Conservation (phyloP, 2,113 vertebrate species). For the Dasyprocta punctata region DNA sequence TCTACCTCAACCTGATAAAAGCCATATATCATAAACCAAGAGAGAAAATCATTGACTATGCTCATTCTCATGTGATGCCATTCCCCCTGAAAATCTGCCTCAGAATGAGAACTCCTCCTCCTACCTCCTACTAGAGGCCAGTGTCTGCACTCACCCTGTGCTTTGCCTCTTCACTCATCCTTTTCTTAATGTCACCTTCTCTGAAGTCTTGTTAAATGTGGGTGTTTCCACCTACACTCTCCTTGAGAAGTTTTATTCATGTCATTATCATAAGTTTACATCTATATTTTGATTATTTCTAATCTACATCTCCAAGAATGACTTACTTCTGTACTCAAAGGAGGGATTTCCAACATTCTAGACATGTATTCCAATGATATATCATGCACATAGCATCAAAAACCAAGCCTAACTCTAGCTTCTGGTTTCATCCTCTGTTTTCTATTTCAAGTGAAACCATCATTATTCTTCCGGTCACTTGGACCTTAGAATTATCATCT, state of each 20-base stretch:
- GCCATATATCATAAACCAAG: no score
- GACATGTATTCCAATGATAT: not conserved
- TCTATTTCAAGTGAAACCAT: not conserved
- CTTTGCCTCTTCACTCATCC: not conserved
- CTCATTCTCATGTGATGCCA: not conserved
- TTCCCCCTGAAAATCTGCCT: not conserved
- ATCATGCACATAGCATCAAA: not conserved
- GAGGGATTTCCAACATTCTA: not conserved
- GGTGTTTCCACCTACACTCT: not conserved
- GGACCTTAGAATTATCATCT: not conserved
- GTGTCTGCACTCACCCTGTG: not conserved
- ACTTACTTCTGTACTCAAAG: not conserved
- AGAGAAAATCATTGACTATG: not conserved
- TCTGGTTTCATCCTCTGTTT: not conserved
- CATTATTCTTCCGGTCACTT: not conserved
- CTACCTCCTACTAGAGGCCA: not conserved
- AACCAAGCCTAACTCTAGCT: not conserved
- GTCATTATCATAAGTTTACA: not conserved
- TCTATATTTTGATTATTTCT: constrained; percentile 6
- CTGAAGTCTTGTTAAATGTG: not conserved
- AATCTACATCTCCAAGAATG: not conserved
- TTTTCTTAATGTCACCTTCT: not conserved
- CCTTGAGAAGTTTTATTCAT: not conserved
- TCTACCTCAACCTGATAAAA: no score
- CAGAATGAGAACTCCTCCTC: not conserved